Conservation (phyloP, 2,113 vertebrate species). For the Anguilla japonica region DNA sequence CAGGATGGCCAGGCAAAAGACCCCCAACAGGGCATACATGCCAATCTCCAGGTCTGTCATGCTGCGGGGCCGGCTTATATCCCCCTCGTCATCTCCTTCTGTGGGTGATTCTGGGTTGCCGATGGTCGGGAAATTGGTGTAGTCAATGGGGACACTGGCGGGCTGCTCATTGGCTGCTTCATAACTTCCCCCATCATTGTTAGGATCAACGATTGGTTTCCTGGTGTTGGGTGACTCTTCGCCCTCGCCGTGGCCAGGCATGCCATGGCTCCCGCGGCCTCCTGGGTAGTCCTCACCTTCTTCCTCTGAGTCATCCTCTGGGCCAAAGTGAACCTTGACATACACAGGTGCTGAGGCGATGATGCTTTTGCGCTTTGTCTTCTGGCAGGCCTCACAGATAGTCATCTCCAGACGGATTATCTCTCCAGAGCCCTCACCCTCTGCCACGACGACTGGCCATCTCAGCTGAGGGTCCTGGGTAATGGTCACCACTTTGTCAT, state of each 20-base stretch:
- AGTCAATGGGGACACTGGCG: constrained; percentile 75
- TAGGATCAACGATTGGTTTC: constrained; percentile 69
- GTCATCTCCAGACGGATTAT: constrained; percentile 84
- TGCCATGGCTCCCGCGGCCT: constrained; percentile 48
- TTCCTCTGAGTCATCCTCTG: constrained; percentile 77
- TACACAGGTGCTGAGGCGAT: constrained; percentile 79
- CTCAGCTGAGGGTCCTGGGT: constrained; percentile 79
- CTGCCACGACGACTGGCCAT: constrained; percentile 83
- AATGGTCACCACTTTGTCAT: constrained; percentile 82
- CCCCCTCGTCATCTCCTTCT: constrained; percentile 58
- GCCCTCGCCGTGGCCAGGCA: constrained; percentile 49
- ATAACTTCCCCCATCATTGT: constrained; percentile 56
- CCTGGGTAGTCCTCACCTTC: constrained; percentile 67
- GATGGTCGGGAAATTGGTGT: constrained; percentile 82
- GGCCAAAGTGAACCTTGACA: constrained; percentile 84
- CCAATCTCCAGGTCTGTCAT: constrained; percentile 97
- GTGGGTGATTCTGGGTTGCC: constrained; percentile 75
- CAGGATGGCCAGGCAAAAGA: constrained; percentile 96
- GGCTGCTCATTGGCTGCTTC: constrained; percentile 73
- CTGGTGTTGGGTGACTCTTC: constrained; percentile 67
- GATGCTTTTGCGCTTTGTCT: constrained; percentile 93
- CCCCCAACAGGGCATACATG: constrained; percentile 94
- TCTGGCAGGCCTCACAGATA: constrained; percentile 94
- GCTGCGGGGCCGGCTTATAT: constrained; percentile 81
- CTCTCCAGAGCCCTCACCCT: constrained; percentile 84